Percentiles rank a stretch among this genome's conserved stretches.
phyloP scores from a whole-genome alignment of 2,113 vertebrate species.

The Rissa tridactyla region DNA sequence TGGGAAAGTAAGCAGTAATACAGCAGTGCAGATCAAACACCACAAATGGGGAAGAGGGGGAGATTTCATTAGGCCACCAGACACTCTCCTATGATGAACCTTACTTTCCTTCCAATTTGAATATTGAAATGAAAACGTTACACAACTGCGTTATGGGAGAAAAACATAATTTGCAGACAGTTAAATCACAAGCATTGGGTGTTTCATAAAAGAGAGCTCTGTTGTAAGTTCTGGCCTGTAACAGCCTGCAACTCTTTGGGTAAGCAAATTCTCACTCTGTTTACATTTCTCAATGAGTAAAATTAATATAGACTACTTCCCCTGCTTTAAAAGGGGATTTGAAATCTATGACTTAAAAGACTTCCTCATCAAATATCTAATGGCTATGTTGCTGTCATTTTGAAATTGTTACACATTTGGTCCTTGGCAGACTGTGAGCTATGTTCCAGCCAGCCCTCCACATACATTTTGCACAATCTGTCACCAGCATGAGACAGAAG shows the following conservation, averaged over 20 bases:
- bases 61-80: background rate
- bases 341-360: constrained; percentile 30
- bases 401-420: constrained; percentile 47
- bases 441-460: constrained; percentile 45
- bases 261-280: background rate
- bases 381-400: constrained; percentile 39
- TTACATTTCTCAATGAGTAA: background rate
- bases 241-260: background rate
- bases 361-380: constrained; percentile 33
- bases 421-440: constrained; percentile 55
- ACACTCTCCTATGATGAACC: background rate
- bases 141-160: background rate
- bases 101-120: background rate
- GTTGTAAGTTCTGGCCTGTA: background rate
- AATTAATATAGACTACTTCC: background rate
- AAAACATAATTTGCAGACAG: background rate
- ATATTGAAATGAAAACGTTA: background rate
- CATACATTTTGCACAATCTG: constrained; percentile 62
- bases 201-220: background rate
- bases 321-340: background rate
- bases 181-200: background rate
- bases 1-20: background rate
- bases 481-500: constrained; percentile 53
- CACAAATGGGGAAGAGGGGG: background rate
- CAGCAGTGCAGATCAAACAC: background rate